A percentile compares a stretch with the other conserved stretches of the same genome.
phyloP scores from a whole-genome alignment of 2,888 invertebrate species.

The Heliconius hortense region DNA sequence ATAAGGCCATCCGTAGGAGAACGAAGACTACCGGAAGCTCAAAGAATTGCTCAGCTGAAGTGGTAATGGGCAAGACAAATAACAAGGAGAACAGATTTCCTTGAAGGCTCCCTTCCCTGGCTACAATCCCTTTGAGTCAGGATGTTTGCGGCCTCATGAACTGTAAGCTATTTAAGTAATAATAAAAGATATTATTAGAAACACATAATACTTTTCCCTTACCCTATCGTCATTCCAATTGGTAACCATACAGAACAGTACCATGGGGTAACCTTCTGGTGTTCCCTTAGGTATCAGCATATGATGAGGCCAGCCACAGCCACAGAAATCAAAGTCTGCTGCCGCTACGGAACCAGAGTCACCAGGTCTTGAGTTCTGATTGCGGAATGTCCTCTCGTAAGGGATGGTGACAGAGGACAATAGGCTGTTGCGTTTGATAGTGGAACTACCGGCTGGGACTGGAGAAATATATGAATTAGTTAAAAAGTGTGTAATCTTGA shows the following conservation, averaged over 20 bases:
- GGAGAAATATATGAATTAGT: constrained; percentile 30
- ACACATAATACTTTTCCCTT: constrained; percentile 5
- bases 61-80: too few species aligned
- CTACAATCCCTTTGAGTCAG: too few species aligned
- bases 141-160: too few species aligned
- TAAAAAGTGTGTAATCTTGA: too few species aligned
- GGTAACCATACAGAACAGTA: constrained; percentile 90
- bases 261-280: constrained; percentile 83
- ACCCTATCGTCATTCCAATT: constrained; percentile 86
- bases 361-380: constrained; percentile 83
- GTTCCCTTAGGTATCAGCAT: constrained; percentile 89
- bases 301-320: constrained; percentile 94
- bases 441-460: constrained; percentile 87
- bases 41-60: too few species aligned
- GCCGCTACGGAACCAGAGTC: constrained; percentile 74
- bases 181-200: background rate
- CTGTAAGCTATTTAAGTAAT: too few species aligned
- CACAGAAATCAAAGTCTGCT: constrained; percentile 89
- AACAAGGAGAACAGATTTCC: too few species aligned
- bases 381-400: constrained; percentile 90
- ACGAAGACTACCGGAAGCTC: too few species aligned
- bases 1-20: too few species aligned
- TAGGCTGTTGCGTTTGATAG: constrained; percentile 83
- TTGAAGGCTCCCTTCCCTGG: too few species aligned
- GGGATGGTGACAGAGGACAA: constrained; percentile 92